These are phyloP conservation scores for Meda fulgida DNA, from an alignment of 2,797 vertebrate genomes.

Conservation along the genomic window DNA sequence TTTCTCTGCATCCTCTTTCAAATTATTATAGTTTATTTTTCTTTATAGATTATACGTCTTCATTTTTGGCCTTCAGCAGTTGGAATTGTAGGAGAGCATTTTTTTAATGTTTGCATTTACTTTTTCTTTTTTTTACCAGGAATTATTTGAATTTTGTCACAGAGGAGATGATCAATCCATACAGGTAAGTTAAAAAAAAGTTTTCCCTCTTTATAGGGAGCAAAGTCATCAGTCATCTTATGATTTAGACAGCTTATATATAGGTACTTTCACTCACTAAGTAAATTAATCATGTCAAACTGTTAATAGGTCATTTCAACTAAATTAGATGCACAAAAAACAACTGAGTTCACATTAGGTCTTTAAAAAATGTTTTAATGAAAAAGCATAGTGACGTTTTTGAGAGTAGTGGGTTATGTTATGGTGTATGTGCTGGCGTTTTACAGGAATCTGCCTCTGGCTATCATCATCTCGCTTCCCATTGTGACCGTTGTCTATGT, in stretches of 20 bases:
- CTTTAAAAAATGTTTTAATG: neutral
- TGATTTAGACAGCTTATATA: too few species aligned
- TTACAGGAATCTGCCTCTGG: slow-evolving; percentile 91
- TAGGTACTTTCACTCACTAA: too few species aligned
- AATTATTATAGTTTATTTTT: neutral
- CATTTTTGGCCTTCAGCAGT: neutral
- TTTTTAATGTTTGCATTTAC: slow-evolving; percentile 14
- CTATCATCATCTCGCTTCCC: slow-evolving; percentile 97
- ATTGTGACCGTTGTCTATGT: slow-evolving; percentile 95
- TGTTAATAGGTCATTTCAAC: neutral
- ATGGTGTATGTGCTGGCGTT: slow-evolving; percentile 25
- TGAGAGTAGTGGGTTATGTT: slow-evolving; percentile 23
- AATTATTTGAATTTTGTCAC: slow-evolving; percentile 99
- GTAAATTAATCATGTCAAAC: neutral
- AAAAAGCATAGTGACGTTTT: neutral
- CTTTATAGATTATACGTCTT: neutral
- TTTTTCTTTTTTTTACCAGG: slow-evolving; percentile 73
- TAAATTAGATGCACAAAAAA: neutral
- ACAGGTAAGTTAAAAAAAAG: slow-evolving; percentile 79
- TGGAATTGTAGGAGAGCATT: neutral
- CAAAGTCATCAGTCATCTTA: too few species aligned
- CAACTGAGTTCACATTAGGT: neutral
- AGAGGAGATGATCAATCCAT: slow-evolving; percentile 98
- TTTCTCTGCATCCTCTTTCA: neutral
- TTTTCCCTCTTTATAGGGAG: neutral